Percentiles rank a stretch among this genome's conserved stretches.
phyloP scores from a whole-genome alignment of 2,113 vertebrate species.

The Propithecus coquereli region DNA sequence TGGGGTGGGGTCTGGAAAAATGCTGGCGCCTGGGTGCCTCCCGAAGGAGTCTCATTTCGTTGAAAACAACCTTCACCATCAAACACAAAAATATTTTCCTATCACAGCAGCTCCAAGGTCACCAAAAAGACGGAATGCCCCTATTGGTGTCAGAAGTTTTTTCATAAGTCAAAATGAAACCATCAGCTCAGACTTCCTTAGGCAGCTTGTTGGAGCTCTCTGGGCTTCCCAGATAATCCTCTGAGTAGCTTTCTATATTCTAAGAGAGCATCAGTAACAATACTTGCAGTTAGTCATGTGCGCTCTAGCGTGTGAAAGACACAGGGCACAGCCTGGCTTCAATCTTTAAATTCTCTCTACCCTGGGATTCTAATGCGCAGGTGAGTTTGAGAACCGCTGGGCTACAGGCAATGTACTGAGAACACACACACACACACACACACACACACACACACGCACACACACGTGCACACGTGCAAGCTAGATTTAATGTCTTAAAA shows the following conservation, averaged over 20 bases:
- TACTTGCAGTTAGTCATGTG: accelerated
- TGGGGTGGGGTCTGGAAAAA: not conserved
- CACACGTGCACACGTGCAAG: not conserved
- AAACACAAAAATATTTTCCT: not conserved
- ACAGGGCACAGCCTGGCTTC: no score
- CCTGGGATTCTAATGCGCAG: not conserved
- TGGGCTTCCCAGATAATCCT: not conserved
- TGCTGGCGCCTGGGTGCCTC: accelerated
- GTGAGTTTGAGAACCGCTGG: not conserved
- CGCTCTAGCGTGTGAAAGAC: no score
- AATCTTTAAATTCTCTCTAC: not conserved
- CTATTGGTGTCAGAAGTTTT: not conserved
- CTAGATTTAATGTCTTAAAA: not conserved
- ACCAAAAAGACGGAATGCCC: not conserved
- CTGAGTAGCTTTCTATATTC: no score
- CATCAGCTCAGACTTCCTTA: not conserved
- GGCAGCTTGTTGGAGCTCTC: not conserved
- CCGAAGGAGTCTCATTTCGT: not conserved
- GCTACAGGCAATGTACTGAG: not conserved
- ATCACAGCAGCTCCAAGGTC: not conserved
- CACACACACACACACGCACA: no score
- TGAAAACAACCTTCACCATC: not conserved
- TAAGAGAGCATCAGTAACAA: not conserved
- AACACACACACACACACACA: not conserved
- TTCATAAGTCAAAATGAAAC: not conserved